Percentiles rank a stretch among this genome's conserved stretches.
phyloP scores from a whole-genome alignment of 1,140 invertebrate species.

The Diprion similis region DNA sequence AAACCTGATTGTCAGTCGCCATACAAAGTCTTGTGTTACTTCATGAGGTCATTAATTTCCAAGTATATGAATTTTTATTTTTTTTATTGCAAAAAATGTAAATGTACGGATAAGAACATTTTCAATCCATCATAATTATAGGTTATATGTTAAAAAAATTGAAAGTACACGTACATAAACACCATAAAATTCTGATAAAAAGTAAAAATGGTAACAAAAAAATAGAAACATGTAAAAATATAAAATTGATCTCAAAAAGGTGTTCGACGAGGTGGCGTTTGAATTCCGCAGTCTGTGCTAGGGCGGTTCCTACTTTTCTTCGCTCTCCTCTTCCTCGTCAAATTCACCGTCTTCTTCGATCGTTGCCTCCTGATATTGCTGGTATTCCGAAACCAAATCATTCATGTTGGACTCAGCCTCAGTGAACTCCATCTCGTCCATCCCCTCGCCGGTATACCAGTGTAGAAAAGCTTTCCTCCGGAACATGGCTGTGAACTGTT shows the following conservation, averaged over 20 bases:
- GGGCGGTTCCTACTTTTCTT: not conserved
- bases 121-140: not conserved
- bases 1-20: too few species aligned
- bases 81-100: not conserved
- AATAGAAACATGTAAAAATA: not conserved
- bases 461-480: slow-evolving; percentile 76
- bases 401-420: slow-evolving; percentile 70
- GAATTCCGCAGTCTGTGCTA: not conserved
- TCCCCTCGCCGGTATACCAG: slow-evolving; percentile 76
- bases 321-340: slow-evolving; percentile 44
- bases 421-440: slow-evolving; percentile 70
- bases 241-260: not conserved
- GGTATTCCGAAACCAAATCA: slow-evolving; percentile 66
- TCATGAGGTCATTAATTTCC: not conserved
- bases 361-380: slow-evolving; percentile 57
- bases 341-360: slow-evolving; percentile 44
- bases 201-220: not conserved
- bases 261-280: not conserved
- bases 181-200: not conserved
- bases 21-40: too few species aligned
- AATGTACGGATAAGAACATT: not conserved
- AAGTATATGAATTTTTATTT: not conserved
- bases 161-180: not conserved
- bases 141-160: not conserved
- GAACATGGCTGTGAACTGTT: slow-evolving; percentile 75